Evolutionary conservation across 2,113 vertebrate species (phyloP), one percentile per base, ranked within the genome.

Genomic region (Pluvialis apricaria): DNA sequence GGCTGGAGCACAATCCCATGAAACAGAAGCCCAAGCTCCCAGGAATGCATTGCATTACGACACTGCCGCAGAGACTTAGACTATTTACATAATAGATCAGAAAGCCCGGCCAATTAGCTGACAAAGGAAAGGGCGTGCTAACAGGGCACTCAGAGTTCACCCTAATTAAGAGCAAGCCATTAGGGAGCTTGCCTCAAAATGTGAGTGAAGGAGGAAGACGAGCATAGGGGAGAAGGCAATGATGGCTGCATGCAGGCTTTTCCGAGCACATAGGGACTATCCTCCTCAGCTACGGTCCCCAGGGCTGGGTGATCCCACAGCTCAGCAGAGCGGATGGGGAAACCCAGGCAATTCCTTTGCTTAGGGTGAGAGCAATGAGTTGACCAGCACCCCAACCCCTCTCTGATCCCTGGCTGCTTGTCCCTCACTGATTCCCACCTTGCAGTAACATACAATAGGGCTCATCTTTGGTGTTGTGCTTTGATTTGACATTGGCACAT

Each of bases 1-100:
- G 94, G 94, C 86, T 66, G 68, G 84, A 88, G 97, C 73, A 16
- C 78, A 80, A 58, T 84, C 85, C 88, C 72, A 92, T 49, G 96
- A 90, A 91, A 47, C 91, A 62, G 92, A 94, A 95, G 76, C 92
- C 81, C 86, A 69, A 85, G 96, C 72, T 97, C 95, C 76, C 95
- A 93, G 87, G 96, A 96, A 92, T 88, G 89, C 83, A 31, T 49
- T 5, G 86, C 68, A 10, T 96, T 96, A 38, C 77, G 77, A 93
- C 94, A 95, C 78, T 38, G 84, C 96, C 66, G 66, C 94, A 42
- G 94, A 66, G 97, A 47, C 87, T 91, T 57, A 52, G 90, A 71
- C 84, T 36, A 91, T 97, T 97, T 97, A 90, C 90, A 96, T 96
- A 96, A 92, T 61, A 79, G 92, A 94, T 96, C 64, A 96, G 97